phyloP scores from a whole-genome alignment of 64 coral and sea anemone genomes.

The Porites australiensis region DNA sequence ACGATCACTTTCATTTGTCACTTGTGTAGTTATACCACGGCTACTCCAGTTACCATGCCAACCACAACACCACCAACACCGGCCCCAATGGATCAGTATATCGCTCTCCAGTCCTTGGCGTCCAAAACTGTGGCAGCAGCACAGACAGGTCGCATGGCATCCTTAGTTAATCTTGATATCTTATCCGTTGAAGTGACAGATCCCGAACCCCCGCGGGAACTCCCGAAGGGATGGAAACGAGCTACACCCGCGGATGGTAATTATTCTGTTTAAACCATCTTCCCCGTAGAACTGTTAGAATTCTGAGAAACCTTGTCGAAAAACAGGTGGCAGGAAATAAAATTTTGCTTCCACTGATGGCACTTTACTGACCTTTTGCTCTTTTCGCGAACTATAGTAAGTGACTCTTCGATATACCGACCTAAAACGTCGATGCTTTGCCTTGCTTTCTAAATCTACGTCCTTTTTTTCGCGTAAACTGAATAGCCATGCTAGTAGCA shows the following conservation, averaged over 20 bases:
- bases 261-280: background rate
- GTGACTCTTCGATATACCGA: too few species aligned
- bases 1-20: background rate
- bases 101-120: conserved; percentile 42
- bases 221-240: conserved; percentile 59
- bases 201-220: conserved; percentile 69
- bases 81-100: background rate
- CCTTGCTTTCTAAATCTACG: too few species aligned
- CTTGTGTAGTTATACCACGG: conserved; percentile 1
- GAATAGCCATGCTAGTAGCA: too few species aligned
- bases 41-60: conserved; percentile 2
- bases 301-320: too few species aligned
- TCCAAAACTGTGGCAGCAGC: conserved; percentile 55
- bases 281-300: too few species aligned
- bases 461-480: too few species aligned
- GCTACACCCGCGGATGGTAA: conserved; percentile 63
- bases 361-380: too few species aligned
- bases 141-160: conserved; percentile 72
- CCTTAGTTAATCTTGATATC: conserved; percentile 56
- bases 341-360: too few species aligned
- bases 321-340: too few species aligned
- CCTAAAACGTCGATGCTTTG: too few species aligned
- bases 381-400: too few species aligned
- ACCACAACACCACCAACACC: conserved; percentile 6
- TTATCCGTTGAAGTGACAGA: conserved; percentile 65